Base-by-base conservation (phyloP, 2,888 invertebrate species). In the Volucella inanis region DNA sequence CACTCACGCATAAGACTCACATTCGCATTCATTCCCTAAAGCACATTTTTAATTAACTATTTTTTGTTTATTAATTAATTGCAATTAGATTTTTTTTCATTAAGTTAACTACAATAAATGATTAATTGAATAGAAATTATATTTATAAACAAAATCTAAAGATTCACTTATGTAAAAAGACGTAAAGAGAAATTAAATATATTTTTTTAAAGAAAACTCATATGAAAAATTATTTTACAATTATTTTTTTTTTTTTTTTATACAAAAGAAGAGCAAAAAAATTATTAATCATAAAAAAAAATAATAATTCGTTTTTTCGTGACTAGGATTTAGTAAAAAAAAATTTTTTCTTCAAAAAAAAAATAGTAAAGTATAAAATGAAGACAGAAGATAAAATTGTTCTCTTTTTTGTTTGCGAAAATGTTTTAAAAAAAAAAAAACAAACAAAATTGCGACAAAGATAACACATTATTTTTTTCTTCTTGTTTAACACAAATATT, bases 241-340 rank as follows among this genome's bases (percentile, higher is more conserved):
- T 31, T 45, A 57, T 62, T 64, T 67, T 49, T 67, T 9, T 39
- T 14, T 39, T 62, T 54, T 43, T 68, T 78, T 80, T 80, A 71
- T 78, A 82, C 71, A 87, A 75, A 81, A 76, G 43, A 47, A 71
- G 47, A 70, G 43, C 39, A 74, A 70, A 77, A 65, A 65, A 70
- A 62, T 65, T 85, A 79, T 67, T 57, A 62, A 59, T 67, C 57
- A 59, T 62, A 57, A 45, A 74, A 62, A 77, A 74, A 71, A 75
- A 84, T 75, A 79, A 79, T 68, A 50, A 81, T 81, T 85, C 81
- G 81, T 81, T 85, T 80, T 85, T 61, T 85, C 85, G 85, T 85
- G 85, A 85, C 85, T 85, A 82, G 82, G 82, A 82, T 82, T 82
- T 78, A 85, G 85, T 85, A 81, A 87, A 41, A 31, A 62, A 80